Conservation (phyloP, 2,797 vertebrate species). For the Yasuhikotakia modesta region DNA sequence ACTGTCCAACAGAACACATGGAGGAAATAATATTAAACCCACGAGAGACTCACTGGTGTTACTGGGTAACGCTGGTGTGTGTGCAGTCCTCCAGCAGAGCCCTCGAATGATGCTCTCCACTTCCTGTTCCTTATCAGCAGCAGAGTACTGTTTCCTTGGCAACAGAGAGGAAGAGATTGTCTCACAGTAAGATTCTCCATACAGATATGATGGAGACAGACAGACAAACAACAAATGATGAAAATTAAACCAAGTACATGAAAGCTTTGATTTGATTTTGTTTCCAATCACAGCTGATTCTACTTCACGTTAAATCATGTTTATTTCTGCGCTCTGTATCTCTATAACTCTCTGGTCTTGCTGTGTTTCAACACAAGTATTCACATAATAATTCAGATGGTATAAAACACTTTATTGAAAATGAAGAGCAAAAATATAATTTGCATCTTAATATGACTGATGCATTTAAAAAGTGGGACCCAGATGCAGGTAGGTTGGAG, state of each 20-base stretch:
- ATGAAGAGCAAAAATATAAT: too few relatives aligned
- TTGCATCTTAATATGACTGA: neutral
- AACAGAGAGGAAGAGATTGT: slow-evolving; percentile 81
- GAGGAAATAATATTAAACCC: neutral
- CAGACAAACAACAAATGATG: neutral
- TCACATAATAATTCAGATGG: neutral
- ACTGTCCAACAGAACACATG: neutral
- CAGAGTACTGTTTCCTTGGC: slow-evolving; percentile 59
- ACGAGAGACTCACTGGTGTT: neutral
- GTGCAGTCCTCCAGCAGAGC: slow-evolving; percentile 76
- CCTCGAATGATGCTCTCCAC: slow-evolving; percentile 73
- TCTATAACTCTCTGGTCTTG: slow-evolving; percentile 62
- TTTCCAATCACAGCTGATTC: neutral
- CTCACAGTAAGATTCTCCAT: slow-evolving; percentile 79
- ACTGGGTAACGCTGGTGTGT: slow-evolving; percentile 71
- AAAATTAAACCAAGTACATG: neutral
- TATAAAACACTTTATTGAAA: too few relatives aligned
- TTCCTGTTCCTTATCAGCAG: slow-evolving; percentile 65
- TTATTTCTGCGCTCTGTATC: too few relatives aligned
- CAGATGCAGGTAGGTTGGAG: neutral
- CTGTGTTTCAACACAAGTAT: slow-evolving; percentile 75
- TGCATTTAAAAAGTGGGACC: too few relatives aligned
- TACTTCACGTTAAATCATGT: neutral
- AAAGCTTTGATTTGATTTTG: neutral
- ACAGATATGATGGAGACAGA: slow-evolving; percentile 69